These are phyloP conservation scores for Drosophila testacea DNA, from an alignment of 2,888 invertebrate species.

Conservation along the genomic window DNA sequence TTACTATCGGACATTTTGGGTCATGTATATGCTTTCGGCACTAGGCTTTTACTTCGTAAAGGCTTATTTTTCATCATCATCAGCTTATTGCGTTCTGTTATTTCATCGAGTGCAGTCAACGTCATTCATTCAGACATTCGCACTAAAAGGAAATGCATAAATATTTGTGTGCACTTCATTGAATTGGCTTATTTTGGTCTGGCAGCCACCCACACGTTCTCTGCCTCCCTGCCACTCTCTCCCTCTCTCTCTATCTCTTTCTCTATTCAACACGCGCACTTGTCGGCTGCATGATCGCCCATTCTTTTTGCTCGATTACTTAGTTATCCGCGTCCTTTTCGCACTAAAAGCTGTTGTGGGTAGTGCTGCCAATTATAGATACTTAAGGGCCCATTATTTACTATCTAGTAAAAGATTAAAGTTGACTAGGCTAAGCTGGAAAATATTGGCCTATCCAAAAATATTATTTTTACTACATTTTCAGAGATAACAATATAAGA, in stretches of 20 bases:
- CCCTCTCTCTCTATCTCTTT: neutral
- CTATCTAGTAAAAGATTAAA: no score
- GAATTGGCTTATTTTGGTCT: slow-evolving; percentile 51
- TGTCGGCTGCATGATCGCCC: slow-evolving; percentile 34
- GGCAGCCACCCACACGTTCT: slow-evolving; percentile 30
- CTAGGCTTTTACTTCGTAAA: no score
- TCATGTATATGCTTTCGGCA: no score
- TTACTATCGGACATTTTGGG: no score
- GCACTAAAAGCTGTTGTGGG: slow-evolving; percentile 3
- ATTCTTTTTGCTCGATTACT: slow-evolving; percentile 17
- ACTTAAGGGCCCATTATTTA: no score
- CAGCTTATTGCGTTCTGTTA: slow-evolving; percentile 35
- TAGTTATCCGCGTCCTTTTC: slow-evolving; percentile 50
- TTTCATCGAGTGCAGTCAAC: slow-evolving; percentile 31
- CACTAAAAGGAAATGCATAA: slow-evolving; percentile 55
- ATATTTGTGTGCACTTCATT: slow-evolving; percentile 67
- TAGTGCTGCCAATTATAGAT: no score
- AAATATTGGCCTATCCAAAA: no score
- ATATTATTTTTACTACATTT: no score
- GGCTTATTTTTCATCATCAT: neutral
- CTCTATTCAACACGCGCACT: slow-evolving; percentile 23
- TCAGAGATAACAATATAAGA: no score
- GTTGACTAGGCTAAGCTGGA: no score
- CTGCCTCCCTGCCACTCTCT: neutral
- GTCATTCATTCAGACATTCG: slow-evolving; percentile 44